A percentile compares a stretch with the other conserved stretches of the same genome.
Conservation (phyloP, 2,113 vertebrate species). For the Odocoileus virginianus region DNA sequence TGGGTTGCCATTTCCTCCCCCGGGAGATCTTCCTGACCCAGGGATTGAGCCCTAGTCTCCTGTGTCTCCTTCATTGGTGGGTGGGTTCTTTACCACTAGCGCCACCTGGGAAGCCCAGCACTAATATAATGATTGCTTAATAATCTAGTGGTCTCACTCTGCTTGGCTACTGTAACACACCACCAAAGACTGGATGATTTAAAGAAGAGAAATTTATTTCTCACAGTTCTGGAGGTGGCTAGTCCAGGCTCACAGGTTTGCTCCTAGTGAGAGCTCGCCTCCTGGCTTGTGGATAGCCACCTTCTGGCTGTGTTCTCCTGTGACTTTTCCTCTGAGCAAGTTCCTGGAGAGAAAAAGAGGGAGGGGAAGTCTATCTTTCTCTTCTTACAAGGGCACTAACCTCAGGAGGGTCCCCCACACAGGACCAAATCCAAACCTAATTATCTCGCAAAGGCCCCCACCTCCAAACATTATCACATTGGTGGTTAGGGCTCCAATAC, state of each 20-base stretch:
- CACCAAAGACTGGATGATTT: background rate
- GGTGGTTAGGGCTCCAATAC: background rate
- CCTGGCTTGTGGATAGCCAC: background rate
- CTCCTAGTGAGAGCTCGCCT: background rate
- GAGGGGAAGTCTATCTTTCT: background rate
- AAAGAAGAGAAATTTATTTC: background rate
- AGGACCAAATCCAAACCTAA: background rate
- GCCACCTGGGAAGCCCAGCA: background rate
- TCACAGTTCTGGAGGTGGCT: background rate
- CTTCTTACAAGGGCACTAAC: background rate
- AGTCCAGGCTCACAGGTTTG: background rate
- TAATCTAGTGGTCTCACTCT: background rate
- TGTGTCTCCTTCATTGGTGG: background rate
- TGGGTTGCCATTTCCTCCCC: background rate
- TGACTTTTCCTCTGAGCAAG: background rate
- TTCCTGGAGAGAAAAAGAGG: background rate
- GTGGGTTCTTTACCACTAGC: background rate
- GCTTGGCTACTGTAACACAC: background rate
- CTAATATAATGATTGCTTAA: background rate
- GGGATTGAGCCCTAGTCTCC: background rate
- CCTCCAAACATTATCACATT: background rate
- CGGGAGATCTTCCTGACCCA: background rate
- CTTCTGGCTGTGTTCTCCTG: background rate
- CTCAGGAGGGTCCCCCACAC: background rate
- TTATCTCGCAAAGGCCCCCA: background rate